Evolutionary conservation across 2,888 invertebrate genomes (phyloP), one percentile per base, ranked within the genome.

Genomic region (Aelia acuminata): DNA sequence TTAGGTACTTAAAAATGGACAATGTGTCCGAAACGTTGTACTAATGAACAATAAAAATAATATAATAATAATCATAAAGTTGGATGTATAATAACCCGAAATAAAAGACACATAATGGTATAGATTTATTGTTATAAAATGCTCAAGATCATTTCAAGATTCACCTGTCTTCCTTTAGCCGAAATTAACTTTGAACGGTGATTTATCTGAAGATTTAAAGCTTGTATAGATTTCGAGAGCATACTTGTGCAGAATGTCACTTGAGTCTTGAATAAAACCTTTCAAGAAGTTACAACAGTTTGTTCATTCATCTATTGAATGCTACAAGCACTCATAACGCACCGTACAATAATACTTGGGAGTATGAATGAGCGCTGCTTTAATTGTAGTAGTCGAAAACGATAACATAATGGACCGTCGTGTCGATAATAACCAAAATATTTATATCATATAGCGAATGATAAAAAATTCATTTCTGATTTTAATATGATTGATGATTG

Each of bases 241-340:
- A 7, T 31, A 31, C 63, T 63, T 63, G 15, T 63, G 63, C 20
- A 63, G 57, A 57, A 63, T 63, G 31, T 63, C 63, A 63, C 63
- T 63, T 18, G 63, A 63, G 18, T 31, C 63, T 63, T 63, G 63
- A 63, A 63, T 63, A 15, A 31, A 63, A 18, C 63, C 63, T 63
- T 63, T 63, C 31, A 63, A 63, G 63, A 31, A 63, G 63, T 63
- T 63, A 63, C 31, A 31, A 63, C 63, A 31, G 63, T 63, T 31
- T 11, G 57, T 31, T 63, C 63, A 63, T 63, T 63, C 63, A 63
- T 57, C 57, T 4, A 18, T 63, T 4, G 63, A 63, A 31, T 63
- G 31, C 63, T 31, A 63, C 31, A 7, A 63, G 31, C 63, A 63
- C 31, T 63, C 31, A 18, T 3, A 57, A 26, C 31, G 15, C 31